Evolutionary conservation across 2,797 vertebrate genomes (phyloP).

Genomic region (Pseudochirops cupreus): DNA sequence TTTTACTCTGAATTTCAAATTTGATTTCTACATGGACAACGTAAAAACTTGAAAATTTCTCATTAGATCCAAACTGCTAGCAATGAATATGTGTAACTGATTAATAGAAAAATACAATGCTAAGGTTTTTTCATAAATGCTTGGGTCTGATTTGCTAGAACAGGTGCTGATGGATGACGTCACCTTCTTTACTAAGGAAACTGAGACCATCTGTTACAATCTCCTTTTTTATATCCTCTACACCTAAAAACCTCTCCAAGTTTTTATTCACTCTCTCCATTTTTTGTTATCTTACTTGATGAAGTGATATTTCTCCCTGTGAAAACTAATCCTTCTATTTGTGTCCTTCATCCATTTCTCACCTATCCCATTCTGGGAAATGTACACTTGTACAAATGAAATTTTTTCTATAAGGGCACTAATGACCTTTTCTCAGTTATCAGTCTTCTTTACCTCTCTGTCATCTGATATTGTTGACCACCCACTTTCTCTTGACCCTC

Average conservation of each 20-base stretch:
- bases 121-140: not conserved
- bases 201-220: not conserved
- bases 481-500: not conserved
- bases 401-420: not conserved
- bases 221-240: not conserved
- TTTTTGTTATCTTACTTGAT: not conserved
- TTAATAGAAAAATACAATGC: slow-evolving; percentile 43
- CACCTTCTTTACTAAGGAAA: not conserved
- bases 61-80: not conserved
- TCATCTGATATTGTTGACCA: not conserved
- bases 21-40: slow-evolving; percentile 30
- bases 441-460: not conserved
- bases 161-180: not conserved
- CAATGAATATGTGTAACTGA: slow-evolving; percentile 19
- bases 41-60: slow-evolving; percentile 46
- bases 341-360: not conserved
- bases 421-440: not conserved
- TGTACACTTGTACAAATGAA: not conserved
- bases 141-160: slow-evolving; percentile 5
- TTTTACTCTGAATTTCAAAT: slow-evolving; percentile 25
- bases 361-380: not conserved
- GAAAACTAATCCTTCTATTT: not conserved
- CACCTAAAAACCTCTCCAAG: not conserved
- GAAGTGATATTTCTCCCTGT: not conserved
- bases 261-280: not conserved